These are phyloP conservation scores for Zhengitettix transpicula DNA, from an alignment of 2,888 invertebrate genomes.

Conservation along the genomic window DNA sequence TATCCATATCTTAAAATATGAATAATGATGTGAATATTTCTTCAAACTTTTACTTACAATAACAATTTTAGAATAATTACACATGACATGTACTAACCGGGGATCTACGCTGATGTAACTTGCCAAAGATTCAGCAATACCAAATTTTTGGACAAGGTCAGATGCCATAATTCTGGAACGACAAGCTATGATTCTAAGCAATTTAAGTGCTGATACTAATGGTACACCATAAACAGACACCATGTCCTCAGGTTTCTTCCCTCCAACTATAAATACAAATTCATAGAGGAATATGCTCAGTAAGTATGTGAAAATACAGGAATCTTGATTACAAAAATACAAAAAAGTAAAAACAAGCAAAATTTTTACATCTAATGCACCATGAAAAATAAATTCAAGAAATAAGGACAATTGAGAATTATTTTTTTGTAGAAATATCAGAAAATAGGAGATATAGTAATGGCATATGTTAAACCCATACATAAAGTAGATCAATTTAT, in stretches of 20 bases:
- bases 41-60: too few species aligned
- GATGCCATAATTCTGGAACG: conserved; percentile 37
- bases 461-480: too few species aligned
- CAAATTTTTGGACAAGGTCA: conserved; percentile 32
- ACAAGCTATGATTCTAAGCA: conserved; percentile 52
- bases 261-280: conserved; percentile 1
- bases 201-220: conserved; percentile 49
- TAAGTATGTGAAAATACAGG: neutral
- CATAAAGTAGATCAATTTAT: too few species aligned
- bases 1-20: too few species aligned
- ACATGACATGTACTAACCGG: conserved; percentile 14
- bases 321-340: neutral
- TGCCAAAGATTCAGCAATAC: conserved; percentile 17
- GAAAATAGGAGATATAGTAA: too few species aligned
- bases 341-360: neutral
- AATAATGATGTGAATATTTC: too few species aligned
- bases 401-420: too few species aligned
- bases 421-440: too few species aligned
- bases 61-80: too few species aligned
- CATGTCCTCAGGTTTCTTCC: conserved; percentile 7
- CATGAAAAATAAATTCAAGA: too few species aligned
- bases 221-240: conserved; percentile 43
- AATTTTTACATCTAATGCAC: too few species aligned
- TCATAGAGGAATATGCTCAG: neutral
- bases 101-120: conserved; percentile 19